Evolutionary conservation across 2,888 invertebrate species (phyloP).

Genomic region (Chrysotoxum bicinctum): DNA sequence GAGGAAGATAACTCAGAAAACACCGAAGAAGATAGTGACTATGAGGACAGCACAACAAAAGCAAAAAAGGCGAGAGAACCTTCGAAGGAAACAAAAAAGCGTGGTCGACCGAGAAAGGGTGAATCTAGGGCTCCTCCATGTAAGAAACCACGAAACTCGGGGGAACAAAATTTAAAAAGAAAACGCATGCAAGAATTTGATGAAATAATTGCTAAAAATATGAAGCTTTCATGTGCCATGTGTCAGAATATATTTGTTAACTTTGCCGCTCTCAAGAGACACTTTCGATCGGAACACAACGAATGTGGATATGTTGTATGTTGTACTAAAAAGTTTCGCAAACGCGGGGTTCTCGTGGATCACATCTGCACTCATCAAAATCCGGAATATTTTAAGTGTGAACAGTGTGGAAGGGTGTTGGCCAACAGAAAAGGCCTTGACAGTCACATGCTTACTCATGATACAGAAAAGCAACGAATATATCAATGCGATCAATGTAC

Average conservation of each 20-base stretch:
- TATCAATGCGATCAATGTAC: conserved; percentile 78
- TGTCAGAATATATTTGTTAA: conserved; percentile 75
- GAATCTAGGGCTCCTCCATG: not conserved
- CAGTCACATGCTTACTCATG: conserved; percentile 76
- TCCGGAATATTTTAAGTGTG: conserved; percentile 79
- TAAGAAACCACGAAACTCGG: conserved; percentile 36
- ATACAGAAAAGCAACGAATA: conserved; percentile 75
- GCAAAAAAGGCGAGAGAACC: not conserved
- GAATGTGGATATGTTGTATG: conserved; percentile 78
- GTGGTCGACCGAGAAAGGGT: conserved; percentile 44
- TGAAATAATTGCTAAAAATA: conserved; percentile 76
- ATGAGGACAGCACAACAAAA: conserved; percentile 20
- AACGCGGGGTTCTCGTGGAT: conserved; percentile 78
- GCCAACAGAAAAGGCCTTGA: conserved; percentile 76
- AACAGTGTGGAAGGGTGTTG: conserved; percentile 76
- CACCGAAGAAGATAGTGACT: conserved; percentile 58
- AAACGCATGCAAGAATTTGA: conserved; percentile 75
- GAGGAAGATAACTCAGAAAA: conserved; percentile 29
- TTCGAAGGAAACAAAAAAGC: conserved; percentile 14
- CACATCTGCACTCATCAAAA: conserved; percentile 79
- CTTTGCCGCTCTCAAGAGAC: conserved; percentile 75
- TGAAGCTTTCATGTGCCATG: conserved; percentile 78
- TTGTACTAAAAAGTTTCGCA: conserved; percentile 78
- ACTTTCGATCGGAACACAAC: conserved; percentile 76
- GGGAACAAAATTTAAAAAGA: conserved; percentile 39